These are phyloP conservation scores for Pantherophis vulpinus DNA, from an alignment of 2,797 vertebrate species.

Conservation along the genomic window DNA sequence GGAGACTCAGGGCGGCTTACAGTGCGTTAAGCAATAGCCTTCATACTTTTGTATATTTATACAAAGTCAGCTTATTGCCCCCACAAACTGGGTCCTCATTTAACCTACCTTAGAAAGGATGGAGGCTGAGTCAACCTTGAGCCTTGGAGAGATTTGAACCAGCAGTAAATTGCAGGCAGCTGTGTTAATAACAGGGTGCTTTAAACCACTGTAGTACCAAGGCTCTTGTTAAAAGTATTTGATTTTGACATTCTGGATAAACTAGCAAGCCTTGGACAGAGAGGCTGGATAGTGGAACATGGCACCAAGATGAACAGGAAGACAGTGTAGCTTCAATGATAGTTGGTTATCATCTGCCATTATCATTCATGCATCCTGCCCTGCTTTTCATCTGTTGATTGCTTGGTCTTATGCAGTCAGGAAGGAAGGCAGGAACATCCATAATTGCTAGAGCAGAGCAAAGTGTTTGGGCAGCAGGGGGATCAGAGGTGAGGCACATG, in stretches of 20 bases:
- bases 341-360: neutral
- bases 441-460: neutral
- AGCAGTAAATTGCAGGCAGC: too few species aligned
- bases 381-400: neutral
- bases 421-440: neutral
- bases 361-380: neutral
- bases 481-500: neutral
- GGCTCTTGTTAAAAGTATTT: neutral
- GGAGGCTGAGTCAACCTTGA: too few species aligned
- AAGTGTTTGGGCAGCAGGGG: neutral
- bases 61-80: too few species aligned
- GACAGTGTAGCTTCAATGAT: neutral
- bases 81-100: too few species aligned
- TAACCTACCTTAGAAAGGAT: too few species aligned
- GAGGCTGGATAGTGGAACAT: neutral
- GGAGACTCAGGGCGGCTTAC: too few species aligned
- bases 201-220: too few species aligned
- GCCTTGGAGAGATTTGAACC: too few species aligned
- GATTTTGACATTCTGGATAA: neutral
- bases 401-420: neutral
- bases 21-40: too few species aligned
- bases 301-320: neutral
- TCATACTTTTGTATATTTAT: too few species aligned
- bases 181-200: too few species aligned
- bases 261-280: neutral